These are phyloP conservation scores for Plebejus argus DNA, from an alignment of 2,888 invertebrate species.

Conservation along the genomic window DNA sequence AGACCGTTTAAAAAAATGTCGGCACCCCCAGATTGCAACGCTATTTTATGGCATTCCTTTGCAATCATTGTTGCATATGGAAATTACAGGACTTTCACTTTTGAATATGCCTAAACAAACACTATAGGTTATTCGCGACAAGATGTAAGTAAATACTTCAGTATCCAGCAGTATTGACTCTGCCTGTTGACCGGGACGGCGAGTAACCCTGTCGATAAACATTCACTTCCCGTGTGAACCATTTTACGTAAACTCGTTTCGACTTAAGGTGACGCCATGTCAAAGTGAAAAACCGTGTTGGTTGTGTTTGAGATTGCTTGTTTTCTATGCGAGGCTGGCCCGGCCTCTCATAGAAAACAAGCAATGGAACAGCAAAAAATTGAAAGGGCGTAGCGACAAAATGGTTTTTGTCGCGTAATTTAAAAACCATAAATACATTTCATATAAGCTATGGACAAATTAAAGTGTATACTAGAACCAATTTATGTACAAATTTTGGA, in stretches of 20 bases:
- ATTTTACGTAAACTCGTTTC: conserved; percentile 21
- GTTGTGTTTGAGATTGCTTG: too few species aligned
- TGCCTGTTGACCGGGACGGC: conserved; percentile 32
- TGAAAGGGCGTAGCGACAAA: too few species aligned
- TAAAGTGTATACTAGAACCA: too few species aligned
- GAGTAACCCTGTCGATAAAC: conserved; percentile 51
- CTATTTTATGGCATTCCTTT: not conserved
- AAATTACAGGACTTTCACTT: not conserved
- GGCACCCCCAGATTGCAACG: not conserved
- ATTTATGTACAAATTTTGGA: too few species aligned
- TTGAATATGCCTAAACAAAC: not conserved
- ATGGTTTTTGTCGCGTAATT: too few species aligned
- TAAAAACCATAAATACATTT: too few species aligned
- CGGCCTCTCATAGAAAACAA: too few species aligned
- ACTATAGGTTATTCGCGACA: not conserved
- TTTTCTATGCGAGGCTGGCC: too few species aligned
- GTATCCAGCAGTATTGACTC: conserved; percentile 56
- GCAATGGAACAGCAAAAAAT: too few species aligned
- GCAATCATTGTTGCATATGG: not conserved
- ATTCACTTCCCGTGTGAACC: conserved; percentile 64
- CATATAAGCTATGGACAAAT: too few species aligned
- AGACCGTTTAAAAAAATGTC: not conserved
- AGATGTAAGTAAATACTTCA: not conserved
- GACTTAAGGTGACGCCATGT: too few species aligned
- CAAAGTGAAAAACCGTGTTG: too few species aligned